Conservation (phyloP, 2,113 vertebrate species). For the Sinosuthora webbiana region DNA sequence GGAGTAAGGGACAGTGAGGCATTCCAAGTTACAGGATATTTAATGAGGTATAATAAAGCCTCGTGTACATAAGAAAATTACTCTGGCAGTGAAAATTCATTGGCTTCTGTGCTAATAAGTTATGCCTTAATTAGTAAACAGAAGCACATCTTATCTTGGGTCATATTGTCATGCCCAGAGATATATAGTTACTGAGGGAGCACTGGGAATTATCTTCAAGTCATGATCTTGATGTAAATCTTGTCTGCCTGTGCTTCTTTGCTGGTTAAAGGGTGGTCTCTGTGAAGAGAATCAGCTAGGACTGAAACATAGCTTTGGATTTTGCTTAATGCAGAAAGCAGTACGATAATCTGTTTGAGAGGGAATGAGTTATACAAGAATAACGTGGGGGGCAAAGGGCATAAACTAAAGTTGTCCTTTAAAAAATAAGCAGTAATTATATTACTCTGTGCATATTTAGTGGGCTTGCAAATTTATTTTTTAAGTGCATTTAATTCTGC, state of each 20-base stretch:
- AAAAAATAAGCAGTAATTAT: neutral
- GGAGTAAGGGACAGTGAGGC: neutral
- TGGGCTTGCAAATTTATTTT: neutral
- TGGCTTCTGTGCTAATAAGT: constrained; percentile 8
- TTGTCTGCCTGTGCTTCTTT: constrained; percentile 10
- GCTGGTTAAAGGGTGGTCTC: neutral
- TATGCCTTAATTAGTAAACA: neutral
- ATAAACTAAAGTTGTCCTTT: neutral
- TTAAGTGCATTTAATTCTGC: neutral
- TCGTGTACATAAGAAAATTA: neutral
- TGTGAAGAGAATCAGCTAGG: neutral
- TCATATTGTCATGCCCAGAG: neutral
- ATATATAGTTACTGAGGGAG: neutral
- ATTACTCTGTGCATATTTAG: neutral
- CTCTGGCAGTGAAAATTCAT: neutral
- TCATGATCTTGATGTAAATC: constrained; percentile 30
- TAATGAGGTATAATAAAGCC: neutral
- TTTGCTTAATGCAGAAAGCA: neutral
- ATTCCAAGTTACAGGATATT: neutral
- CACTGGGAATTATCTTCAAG: constrained; percentile 29
- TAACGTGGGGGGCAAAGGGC: neutral
- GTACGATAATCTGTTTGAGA: neutral
- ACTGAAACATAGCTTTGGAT: neutral
- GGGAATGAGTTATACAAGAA: neutral
- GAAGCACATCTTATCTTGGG: neutral